Conservation (phyloP, 2,797 vertebrate genomes). For the Sebastes trivittatus region DNA sequence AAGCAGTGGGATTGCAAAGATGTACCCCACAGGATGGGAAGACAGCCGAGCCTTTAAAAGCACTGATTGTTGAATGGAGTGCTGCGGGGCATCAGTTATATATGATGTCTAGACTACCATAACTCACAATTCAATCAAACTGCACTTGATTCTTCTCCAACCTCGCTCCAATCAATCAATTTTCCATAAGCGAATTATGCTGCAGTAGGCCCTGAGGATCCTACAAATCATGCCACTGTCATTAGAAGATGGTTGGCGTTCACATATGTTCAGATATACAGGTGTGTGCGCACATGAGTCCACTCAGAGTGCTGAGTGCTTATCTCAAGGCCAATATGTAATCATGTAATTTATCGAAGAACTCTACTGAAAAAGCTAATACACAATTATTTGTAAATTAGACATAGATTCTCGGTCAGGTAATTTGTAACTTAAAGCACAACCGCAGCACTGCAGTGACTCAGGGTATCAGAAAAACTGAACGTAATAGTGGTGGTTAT, state of each 20-base stretch:
- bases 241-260: slow-evolving; percentile 15
- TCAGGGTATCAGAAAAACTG: not conserved
- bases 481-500: not conserved
- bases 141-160: slow-evolving; percentile 61
- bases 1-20: not conserved
- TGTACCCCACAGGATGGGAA: slow-evolving; percentile 8
- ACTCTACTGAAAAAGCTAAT: not conserved
- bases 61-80: slow-evolving; percentile 31
- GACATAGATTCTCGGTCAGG: not conserved
- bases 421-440: too few species aligned
- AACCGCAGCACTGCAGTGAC: too few species aligned
- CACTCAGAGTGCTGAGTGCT: not conserved
- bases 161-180: slow-evolving; percentile 68
- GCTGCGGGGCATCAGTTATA: slow-evolving; percentile 28
- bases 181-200: slow-evolving; percentile 60
- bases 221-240: slow-evolving; percentile 41
- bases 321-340: not conserved
- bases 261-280: not conserved
- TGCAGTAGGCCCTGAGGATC: slow-evolving; percentile 40
- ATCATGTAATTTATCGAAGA: not conserved
- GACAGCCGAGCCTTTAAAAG: slow-evolving; percentile 51
- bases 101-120: slow-evolving; percentile 52
- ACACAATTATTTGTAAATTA: not conserved
- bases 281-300: not conserved
- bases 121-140: slow-evolving; percentile 75